Evolutionary conservation across 2,888 invertebrate genomes (phyloP).

Genomic region (Trichogramma evanescens): DNA sequence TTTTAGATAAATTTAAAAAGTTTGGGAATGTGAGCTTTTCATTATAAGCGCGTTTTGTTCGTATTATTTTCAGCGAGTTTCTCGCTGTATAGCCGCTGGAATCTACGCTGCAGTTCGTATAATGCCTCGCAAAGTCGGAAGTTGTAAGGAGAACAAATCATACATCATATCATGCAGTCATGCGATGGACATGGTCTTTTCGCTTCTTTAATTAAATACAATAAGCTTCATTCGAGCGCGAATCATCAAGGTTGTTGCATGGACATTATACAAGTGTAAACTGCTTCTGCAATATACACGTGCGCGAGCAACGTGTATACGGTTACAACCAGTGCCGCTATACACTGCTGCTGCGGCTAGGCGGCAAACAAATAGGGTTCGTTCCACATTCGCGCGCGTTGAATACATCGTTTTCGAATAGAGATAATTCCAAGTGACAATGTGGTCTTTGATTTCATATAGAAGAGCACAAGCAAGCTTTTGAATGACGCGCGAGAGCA

Average conservation of each 20-base stretch:
- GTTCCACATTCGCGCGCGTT: constrained; percentile 42
- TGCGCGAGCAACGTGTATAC: neutral
- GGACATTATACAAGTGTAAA: neutral
- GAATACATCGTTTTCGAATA: constrained; percentile 47
- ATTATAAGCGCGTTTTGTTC: too few relatives aligned
- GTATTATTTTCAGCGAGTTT: too few relatives aligned
- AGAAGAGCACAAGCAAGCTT: constrained; percentile 34
- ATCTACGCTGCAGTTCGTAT: too few relatives aligned
- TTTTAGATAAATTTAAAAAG: too few relatives aligned
- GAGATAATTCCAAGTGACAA: constrained; percentile 47
- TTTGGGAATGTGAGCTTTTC: too few relatives aligned
- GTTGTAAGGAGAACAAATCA: too few relatives aligned
- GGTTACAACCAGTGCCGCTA: neutral
- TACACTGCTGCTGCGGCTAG: constrained; percentile 15
- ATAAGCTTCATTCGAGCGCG: neutral
- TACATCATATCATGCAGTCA: too few relatives aligned
- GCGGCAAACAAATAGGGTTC: constrained; percentile 46
- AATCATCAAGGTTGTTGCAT: neutral
- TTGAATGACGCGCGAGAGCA: constrained; percentile 38
- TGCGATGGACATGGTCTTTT: too few relatives aligned
- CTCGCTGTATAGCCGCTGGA: too few relatives aligned
- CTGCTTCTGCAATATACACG: constrained; percentile 25
- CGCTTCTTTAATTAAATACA: neutral
- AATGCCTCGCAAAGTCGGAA: too few relatives aligned
- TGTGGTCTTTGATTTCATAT: constrained; percentile 47